A percentile compares a stretch with the other conserved stretches of the same genome.
Conservation (phyloP, 1,140 invertebrate genomes). For the Ruditapes philippinarum region DNA sequence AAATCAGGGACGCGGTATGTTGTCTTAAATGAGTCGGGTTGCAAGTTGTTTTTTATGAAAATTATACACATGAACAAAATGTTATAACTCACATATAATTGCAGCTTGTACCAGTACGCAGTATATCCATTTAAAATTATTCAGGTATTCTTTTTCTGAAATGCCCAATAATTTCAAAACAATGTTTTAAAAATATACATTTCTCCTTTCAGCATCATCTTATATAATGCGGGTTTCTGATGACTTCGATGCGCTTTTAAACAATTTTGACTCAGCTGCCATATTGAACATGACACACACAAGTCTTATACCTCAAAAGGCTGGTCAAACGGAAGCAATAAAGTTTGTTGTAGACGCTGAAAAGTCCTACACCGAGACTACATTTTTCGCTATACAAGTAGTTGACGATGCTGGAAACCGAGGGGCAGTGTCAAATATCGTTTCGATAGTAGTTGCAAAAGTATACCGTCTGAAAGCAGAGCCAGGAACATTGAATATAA, state of each 20-base stretch:
- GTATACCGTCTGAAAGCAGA: neutral
- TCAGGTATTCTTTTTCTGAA: too few species aligned
- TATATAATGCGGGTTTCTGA: conserved; percentile 6
- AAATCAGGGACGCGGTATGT: neutral
- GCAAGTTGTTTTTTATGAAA: too few species aligned
- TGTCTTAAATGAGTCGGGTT: too few species aligned
- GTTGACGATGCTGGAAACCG: neutral
- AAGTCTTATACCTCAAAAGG: neutral
- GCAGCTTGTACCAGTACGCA: too few species aligned
- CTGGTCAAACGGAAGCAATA: neutral
- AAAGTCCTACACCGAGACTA: neutral
- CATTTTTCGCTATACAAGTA: neutral
- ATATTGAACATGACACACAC: neutral
- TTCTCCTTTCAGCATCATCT: neutral
- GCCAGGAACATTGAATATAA: neutral
- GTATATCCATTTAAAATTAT: too few species aligned
- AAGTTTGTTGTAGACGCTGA: neutral
- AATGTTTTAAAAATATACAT: too few species aligned
- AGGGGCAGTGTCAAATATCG: neutral
- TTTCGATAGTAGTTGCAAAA: neutral
- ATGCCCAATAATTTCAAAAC: too few species aligned
- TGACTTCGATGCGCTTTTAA: neutral
- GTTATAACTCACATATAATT: too few species aligned
- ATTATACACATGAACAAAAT: too few species aligned
- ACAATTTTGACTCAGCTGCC: neutral